Conservation (phyloP, 2,888 invertebrate species). For the Brenthis hecate region DNA sequence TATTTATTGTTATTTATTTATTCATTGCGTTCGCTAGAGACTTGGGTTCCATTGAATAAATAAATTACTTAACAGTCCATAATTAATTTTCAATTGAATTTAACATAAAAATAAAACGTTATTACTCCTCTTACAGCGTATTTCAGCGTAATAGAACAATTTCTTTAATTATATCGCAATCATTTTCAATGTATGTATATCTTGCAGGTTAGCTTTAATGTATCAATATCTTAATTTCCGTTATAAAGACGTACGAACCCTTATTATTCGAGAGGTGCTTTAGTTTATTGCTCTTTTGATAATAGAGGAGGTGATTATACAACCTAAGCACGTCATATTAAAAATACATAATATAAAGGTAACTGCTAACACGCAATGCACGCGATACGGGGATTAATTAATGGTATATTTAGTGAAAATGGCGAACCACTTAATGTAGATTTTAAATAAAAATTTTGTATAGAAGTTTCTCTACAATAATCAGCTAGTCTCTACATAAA, state of each 20-base stretch:
- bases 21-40: no score
- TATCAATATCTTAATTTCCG: not conserved
- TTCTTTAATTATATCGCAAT: no score
- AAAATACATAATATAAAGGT: constrained; percentile 30
- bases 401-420: constrained; percentile 24
- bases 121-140: no score
- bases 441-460: not conserved
- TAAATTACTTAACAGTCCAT: no score
- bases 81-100: no score
- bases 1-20: no score
- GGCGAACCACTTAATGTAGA: constrained; percentile 1
- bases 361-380: constrained; percentile 32
- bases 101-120: no score
- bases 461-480: no score
- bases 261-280: constrained; percentile 15
- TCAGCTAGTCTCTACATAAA: no score
- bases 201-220: not conserved
- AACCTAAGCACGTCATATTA: constrained; percentile 22
- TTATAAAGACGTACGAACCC: not conserved
- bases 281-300: constrained; percentile 25
- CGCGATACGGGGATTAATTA: constrained; percentile 35
- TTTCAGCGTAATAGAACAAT: no score
- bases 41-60: no score
- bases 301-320: constrained; percentile 4
- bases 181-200: no score